A percentile compares a stretch with the other conserved stretches of the same genome.
Conservation (phyloP, 2,888 invertebrate genomes). For the Sminthurides aquaticus region DNA sequence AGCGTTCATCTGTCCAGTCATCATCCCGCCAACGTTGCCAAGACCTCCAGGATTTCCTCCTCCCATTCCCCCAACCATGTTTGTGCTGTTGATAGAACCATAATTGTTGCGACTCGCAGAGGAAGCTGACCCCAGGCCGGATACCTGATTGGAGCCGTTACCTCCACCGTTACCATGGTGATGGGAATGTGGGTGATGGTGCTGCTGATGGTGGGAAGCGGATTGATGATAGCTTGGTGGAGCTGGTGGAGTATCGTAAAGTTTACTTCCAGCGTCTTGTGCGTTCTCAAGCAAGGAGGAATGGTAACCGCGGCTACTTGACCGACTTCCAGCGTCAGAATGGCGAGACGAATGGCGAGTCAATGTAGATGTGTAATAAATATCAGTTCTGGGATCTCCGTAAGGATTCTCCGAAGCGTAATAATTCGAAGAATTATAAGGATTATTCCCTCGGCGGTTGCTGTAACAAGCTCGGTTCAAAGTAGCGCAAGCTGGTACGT, state of each 20-base stretch:
- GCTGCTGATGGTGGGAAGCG: constrained; percentile 11
- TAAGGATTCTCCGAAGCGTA: constrained; percentile 37
- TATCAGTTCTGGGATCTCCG: constrained; percentile 41
- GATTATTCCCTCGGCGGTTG: constrained; percentile 32
- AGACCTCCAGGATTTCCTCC: constrained; percentile 25
- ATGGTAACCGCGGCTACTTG: constrained; percentile 1
- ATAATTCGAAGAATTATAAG: constrained; percentile 31
- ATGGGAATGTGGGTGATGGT: neutral
- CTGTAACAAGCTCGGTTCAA: constrained; percentile 40
- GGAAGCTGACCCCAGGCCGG: neutral
- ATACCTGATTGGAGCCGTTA: neutral
- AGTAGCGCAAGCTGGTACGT: constrained; percentile 43
- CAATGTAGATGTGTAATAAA: constrained; percentile 42
- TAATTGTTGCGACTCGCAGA: neutral
- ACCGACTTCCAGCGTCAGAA: neutral
- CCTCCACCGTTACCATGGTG: neutral
- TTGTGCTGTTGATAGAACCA: neutral
- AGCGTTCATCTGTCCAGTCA: constrained; percentile 4
- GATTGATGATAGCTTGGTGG: constrained; percentile 11
- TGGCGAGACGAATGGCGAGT: constrained; percentile 32
- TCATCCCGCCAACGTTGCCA: constrained; percentile 9
- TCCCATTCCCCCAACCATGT: neutral
- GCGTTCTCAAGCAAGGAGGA: constrained; percentile 4
- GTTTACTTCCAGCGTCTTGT: constrained; percentile 15
- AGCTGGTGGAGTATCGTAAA: constrained; percentile 23